Evolutionary conservation across 1,140 invertebrate species (phyloP).

Genomic region (Temnothorax longispinosus): DNA sequence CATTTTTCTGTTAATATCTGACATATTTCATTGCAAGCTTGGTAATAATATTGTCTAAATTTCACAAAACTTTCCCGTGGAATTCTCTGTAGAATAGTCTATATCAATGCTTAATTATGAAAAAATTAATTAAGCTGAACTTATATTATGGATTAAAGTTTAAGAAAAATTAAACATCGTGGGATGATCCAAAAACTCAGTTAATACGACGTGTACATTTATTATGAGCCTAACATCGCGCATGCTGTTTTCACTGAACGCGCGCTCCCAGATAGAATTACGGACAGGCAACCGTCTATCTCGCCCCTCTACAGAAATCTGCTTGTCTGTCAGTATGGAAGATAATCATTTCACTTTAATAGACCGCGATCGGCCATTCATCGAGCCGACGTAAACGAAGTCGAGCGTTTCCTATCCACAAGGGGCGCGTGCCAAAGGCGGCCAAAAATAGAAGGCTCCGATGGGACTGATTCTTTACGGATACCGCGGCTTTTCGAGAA

Average conservation of each 20-base stretch:
- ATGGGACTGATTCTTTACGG: conserved; percentile 12
- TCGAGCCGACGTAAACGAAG: conserved; percentile 45
- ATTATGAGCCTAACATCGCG: conserved; percentile 67
- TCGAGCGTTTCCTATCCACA: conserved; percentile 56
- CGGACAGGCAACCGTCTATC: conserved; percentile 52
- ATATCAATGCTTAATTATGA: background rate
- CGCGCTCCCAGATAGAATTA: conserved; percentile 74
- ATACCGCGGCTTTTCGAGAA: background rate
- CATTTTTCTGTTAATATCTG: background rate
- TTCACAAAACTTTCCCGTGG: background rate
- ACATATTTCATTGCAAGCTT: background rate
- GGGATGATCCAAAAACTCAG: background rate
- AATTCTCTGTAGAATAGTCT: background rate
- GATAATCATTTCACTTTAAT: conserved; percentile 78
- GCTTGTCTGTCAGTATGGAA: conserved; percentile 57
- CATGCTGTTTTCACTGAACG: conserved; percentile 57
- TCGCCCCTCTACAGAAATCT: conserved; percentile 42
- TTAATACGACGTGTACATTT: conserved; percentile 54
- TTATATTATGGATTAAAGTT: background rate
- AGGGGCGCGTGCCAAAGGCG: conserved; percentile 63
- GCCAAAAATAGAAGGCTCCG: conserved; percentile 42
- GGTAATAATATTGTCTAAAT: background rate
- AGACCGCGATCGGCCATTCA: conserved; percentile 71
- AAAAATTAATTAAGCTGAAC: background rate
- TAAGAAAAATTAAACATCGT: background rate